Evolutionary conservation across 2,113 vertebrate genomes (phyloP).

Genomic region (Pluvianellus socialis): DNA sequence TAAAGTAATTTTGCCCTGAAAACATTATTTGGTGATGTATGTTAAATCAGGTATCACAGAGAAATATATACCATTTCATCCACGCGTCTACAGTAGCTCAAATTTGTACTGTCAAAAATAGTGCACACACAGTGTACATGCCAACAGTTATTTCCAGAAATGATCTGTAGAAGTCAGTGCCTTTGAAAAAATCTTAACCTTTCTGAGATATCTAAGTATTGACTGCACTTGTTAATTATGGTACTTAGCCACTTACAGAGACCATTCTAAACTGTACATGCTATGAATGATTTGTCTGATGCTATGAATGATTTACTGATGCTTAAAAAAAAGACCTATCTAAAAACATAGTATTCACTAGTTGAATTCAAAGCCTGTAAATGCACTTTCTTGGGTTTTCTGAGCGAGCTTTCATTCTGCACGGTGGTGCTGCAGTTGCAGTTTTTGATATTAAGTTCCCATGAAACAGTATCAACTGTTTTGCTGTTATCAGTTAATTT

Average conservation of each 20-base stretch:
- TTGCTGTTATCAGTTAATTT: background rate
- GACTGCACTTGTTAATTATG: background rate
- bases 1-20: background rate
- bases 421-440: background rate
- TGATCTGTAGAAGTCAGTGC: background rate
- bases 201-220: background rate
- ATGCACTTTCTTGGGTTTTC: background rate
- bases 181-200: background rate
- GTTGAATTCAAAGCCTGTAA: background rate
- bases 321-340: background rate
- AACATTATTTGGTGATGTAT: background rate
- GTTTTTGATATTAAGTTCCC: background rate
- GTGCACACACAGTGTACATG: background rate
- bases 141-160: background rate
- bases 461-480: background rate
- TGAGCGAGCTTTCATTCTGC: background rate
- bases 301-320: background rate
- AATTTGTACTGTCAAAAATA: background rate
- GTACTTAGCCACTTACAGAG: background rate
- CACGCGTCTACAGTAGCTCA: background rate
- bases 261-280: background rate
- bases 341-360: background rate
- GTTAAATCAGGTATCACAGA: background rate
- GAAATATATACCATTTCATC: background rate
- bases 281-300: background rate